Evolutionary conservation across 2,888 invertebrate genomes (phyloP).

Genomic region (Boloria selene): DNA sequence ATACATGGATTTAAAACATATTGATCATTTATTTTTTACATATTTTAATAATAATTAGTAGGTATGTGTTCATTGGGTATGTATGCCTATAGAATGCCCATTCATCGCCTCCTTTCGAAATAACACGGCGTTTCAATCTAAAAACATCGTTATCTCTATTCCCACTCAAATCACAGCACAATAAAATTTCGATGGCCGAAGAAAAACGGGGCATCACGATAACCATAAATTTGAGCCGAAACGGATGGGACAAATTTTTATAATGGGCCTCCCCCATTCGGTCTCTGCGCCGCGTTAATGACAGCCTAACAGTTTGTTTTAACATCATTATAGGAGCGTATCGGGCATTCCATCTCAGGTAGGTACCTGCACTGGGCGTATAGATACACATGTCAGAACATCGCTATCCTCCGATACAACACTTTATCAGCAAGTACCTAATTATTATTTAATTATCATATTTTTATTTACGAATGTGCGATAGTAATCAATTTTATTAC

Average conservation of each 20-base stretch:
- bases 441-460: background rate
- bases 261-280: slow-evolving; percentile 80
- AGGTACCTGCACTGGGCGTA: slow-evolving; percentile 60
- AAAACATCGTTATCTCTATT: slow-evolving; percentile 79
- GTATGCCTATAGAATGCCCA: slow-evolving; percentile 53
- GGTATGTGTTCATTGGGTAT: slow-evolving; percentile 29
- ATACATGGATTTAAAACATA: too few species aligned
- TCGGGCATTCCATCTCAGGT: slow-evolving; percentile 77
- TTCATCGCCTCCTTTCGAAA: slow-evolving; percentile 63
- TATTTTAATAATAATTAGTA: too few species aligned
- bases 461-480: background rate
- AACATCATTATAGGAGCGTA: slow-evolving; percentile 81
- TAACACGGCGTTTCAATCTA: slow-evolving; percentile 63
- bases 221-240: slow-evolving; percentile 80
- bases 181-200: slow-evolving; percentile 76
- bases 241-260: slow-evolving; percentile 83
- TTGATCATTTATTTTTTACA: too few species aligned
- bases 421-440: background rate
- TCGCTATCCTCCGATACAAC: slow-evolving; percentile 34
- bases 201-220: slow-evolving; percentile 76
- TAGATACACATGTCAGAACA: slow-evolving; percentile 59
- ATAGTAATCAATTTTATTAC: too few species aligned
- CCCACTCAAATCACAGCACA: slow-evolving; percentile 77
- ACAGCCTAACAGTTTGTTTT: slow-evolving; percentile 81
- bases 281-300: slow-evolving; percentile 76